Base-by-base conservation (phyloP, 2,888 invertebrate species). In the Tetragnatha montana region DNA sequence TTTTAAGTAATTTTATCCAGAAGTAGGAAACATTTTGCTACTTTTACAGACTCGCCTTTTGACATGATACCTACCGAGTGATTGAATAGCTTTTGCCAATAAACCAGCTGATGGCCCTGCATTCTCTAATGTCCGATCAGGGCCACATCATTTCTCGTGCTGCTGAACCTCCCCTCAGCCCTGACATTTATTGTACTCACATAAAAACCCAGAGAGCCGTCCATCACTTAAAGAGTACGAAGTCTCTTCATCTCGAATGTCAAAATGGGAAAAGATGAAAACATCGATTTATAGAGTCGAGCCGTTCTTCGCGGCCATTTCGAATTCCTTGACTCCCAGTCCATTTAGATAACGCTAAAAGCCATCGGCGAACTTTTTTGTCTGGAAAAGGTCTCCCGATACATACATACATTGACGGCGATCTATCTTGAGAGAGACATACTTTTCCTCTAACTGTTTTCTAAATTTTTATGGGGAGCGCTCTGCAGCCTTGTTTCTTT, bases 301-400 rank as follows among this genome's bases (percentile, higher is more conserved):
- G 71, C 82, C 51, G 14, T 80, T 86, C 78, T 73, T 73, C 79
- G 50, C 21, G 78, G 69, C 69, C 78, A 73, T 60, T 79, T 79
- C 79, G 71, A 86, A 86, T 79, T 79, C 82, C 74, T 73, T 69
- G 88, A 21, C 83, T 79, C 73, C 68, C 71, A 88, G 88, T 88
- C 88, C 88, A 88, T 88, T 88, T 88, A 88, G 88, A 88, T 88
- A 88, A 88, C 88, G 60, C 83, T 88, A 88, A 88, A 88, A 88
- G 88, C 88, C 74, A 84, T 88, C 83, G 83, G 69, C 79, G 74
- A 88, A 80, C 78, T 88, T 88, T 82, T 83, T 83, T 88, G 73
- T 80, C 73, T 50, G 74, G 51, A 35, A 79, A 84, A 83, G 83
- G 83, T 78, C 75, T 68, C 70, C 75, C 22, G 87, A 88, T 78